Evolutionary conservation across 2,888 invertebrate genomes (phyloP), one percentile per base, ranked within the genome.

Genomic region (Timema podura): DNA sequence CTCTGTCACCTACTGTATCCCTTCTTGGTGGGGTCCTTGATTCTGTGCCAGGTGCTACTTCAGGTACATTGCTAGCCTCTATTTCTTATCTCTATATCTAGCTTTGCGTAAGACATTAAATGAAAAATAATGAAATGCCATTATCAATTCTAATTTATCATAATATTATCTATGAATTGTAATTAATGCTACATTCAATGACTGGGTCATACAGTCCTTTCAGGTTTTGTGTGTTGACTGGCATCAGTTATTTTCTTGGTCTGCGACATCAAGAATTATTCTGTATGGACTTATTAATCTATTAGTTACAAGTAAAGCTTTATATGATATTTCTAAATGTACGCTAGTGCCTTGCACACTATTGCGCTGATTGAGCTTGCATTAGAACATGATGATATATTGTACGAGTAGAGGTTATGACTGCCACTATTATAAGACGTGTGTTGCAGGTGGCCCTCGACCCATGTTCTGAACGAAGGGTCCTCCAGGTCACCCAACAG

Each of bases 1-100:
- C 81, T 92, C 67, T 82, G 84, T 59, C 88, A 88, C 78, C 79
- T 88, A 44, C 80, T 88, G 65, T 84, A 86, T 77, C 91, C 89
- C 65, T 88, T 89, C 70, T 83, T 89, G 66, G 84, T 84, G 71
- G 86, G 89, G 1, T 83, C 89, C 74, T 83, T 84, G 74, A 78
- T 84, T 68, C 81, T 85, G 11, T 83, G 84, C 64, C 80, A 80
- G 48, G 78, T 83, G 64, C 75, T 88, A 48, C 79, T 81, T 57
- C 79, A 86, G 82, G 89, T 89, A 80, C 79, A 76, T 77, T 13
- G 11, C 44, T 44, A 61, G 9, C 16, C 10, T 7, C 6, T 61
- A 13, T 44, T 44, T 44, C 30, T 10, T 61, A 45, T 11, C 6
- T 16, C 30, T 61, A 8, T 59, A 48, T 68, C 6, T 68, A 13